A percentile compares a stretch with the other conserved stretches of the same genome.
Conservation (phyloP, 2,797 vertebrate genomes). For the Heliangelus exortis region DNA sequence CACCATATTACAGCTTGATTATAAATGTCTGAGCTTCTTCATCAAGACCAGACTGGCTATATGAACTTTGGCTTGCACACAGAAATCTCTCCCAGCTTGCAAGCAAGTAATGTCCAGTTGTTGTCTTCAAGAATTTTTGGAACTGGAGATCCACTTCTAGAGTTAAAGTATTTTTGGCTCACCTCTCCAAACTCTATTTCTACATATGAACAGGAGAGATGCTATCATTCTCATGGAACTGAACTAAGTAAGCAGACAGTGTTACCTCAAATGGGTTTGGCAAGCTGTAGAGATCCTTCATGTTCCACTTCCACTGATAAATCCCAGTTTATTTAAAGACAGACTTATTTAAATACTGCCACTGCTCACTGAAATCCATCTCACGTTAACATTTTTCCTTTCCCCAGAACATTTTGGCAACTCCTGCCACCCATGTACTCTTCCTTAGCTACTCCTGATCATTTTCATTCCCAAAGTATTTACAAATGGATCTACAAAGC, state of each 20-base stretch:
- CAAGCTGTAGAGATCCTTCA: neutral
- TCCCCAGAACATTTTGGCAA: neutral
- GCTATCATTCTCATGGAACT: fast-evolving
- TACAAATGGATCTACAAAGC: neutral
- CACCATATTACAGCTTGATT: neutral
- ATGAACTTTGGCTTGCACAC: neutral
- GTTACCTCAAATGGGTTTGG: neutral
- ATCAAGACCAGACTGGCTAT: neutral
- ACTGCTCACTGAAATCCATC: neutral
- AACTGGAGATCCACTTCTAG: neutral
- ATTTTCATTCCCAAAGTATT: neutral
- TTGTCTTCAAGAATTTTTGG: neutral
- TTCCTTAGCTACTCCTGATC: neutral
- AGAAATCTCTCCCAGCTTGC: fast-evolving
- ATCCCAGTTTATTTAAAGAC: neutral
- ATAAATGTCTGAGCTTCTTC: neutral
- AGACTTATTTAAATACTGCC: neutral
- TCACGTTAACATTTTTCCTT: neutral
- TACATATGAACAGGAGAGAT: neutral
- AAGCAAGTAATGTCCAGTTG: neutral
- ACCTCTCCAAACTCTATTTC: neutral
- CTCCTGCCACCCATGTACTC: neutral
- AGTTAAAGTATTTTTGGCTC: neutral
- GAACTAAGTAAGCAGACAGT: neutral
- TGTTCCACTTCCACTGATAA: neutral